These are phyloP conservation scores for Saxidomus purpurata DNA, from an alignment of 1,140 invertebrate species.

Conservation along the genomic window DNA sequence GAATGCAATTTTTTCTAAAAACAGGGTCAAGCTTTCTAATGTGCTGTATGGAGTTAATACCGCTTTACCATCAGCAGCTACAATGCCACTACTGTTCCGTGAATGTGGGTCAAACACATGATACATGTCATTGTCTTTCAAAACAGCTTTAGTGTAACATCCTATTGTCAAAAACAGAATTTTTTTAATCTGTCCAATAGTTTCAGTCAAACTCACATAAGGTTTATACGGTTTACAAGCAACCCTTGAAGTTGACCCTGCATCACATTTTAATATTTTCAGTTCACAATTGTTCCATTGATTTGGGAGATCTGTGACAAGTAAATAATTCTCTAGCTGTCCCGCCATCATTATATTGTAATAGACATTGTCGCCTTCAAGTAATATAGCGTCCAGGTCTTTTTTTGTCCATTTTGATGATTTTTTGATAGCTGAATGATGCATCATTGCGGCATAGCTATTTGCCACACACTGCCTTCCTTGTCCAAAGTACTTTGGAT, in stretches of 20 bases:
- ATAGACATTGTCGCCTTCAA: background rate
- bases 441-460: constrained; percentile 3
- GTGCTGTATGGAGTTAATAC: background rate
- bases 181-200: background rate
- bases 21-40: background rate
- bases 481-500: constrained; percentile 4
- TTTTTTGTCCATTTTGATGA: background rate
- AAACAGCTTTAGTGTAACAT: constrained; percentile 3
- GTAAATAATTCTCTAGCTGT: background rate
- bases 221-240: background rate
- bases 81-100: background rate
- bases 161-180: background rate
- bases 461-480: constrained; percentile 25
- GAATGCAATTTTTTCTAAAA: background rate
- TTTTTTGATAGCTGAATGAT: background rate
- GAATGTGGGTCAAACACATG: constrained; percentile 31
- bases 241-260: background rate
- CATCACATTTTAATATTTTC: constrained; percentile 10
- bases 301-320: constrained; percentile 2
- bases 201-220: background rate
- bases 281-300: background rate
- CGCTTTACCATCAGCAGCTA: background rate
- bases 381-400: constrained; percentile 12
- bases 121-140: background rate
- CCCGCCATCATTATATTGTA: background rate